Evolutionary conservation across 1,140 invertebrate genomes (phyloP), one percentile per base, ranked within the genome.

Genomic region (Scaptomyza montana): DNA sequence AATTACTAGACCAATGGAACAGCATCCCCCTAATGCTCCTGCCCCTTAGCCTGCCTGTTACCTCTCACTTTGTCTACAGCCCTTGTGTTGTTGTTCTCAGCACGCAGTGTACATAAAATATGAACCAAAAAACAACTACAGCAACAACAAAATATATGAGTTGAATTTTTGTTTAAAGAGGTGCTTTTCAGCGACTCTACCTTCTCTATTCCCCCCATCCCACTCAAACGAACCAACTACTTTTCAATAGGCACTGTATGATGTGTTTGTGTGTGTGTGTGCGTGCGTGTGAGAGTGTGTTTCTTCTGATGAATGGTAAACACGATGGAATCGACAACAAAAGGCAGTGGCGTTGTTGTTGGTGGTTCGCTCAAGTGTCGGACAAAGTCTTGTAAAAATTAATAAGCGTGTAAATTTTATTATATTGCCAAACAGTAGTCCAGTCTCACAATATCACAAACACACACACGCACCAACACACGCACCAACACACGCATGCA

Each of bases 341-440:
- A 70, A 67, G 53, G 43, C 53, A 30, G 30, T 43, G 61, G 41
- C 68, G 47, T 50, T 77, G 45, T 55, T 71, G 61, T 61, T 54
- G 51, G 54, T 47, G 74, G 66, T 69, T 70, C 46, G 74, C 76
- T 87, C 78, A 77, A 82, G 82, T 87, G 78, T 87, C 84, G 78
- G 75, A 74, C 80, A 81, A 86, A 86, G 81, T 86, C 81, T 86
- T 86, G 82, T 86, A 73, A 86, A 86, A 86, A 86, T 87, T 87
- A 87, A 87, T 87, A 86, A 86, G 82, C 82, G 78, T 87, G 82
- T 86, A 86, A 81, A 86, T 86, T 86, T 78, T 76, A 87, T 87
- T 86, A 68, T 87, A 66, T 76, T 87, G 68, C 82, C 75, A 81
- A 67, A 73, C 56, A 73, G 43, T 36, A 67, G 64, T 56, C 63